Conservation (phyloP, 2,888 invertebrate species). For the Prenolepis imparis region DNA sequence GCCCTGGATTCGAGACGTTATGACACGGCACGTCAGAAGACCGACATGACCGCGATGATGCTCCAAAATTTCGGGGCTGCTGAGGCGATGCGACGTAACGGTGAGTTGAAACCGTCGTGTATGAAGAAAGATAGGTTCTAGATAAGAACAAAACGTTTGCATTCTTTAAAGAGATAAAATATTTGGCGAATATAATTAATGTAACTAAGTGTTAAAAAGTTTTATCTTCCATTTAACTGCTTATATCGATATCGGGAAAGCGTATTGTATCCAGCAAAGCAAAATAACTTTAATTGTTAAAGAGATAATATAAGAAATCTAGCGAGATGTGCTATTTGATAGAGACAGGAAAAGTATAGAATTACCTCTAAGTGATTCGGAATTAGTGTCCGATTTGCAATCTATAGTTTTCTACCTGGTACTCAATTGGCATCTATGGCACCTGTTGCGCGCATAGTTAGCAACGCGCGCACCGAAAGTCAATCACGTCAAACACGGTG, state of each 20-base stretch:
- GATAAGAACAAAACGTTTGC: neutral
- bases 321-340: neutral
- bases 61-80: slow-evolving; percentile 91
- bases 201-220: neutral
- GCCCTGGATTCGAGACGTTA: slow-evolving; percentile 91
- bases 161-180: neutral
- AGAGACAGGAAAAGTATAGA: neutral
- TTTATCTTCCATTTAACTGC: neutral
- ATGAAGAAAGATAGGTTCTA: neutral
- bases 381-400: neutral
- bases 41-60: slow-evolving; percentile 92
- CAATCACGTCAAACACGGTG: neutral
- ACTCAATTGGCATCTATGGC: slow-evolving; percentile 48
- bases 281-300: neutral
- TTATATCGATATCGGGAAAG: neutral
- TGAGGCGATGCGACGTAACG: slow-evolving; percentile 86
- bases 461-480: slow-evolving; percentile 29
- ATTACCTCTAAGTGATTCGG: neutral
- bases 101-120: slow-evolving; percentile 56
- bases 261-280: neutral
- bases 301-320: neutral
- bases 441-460: slow-evolving; percentile 62
- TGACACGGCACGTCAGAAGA: slow-evolving; percentile 92
- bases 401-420: slow-evolving; percentile 1
- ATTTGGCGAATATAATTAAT: neutral